A percentile compares a stretch with the other conserved stretches of the same genome.
Conservation (phyloP, 1,140 invertebrate species). For the Brachionus paranguensis region DNA sequence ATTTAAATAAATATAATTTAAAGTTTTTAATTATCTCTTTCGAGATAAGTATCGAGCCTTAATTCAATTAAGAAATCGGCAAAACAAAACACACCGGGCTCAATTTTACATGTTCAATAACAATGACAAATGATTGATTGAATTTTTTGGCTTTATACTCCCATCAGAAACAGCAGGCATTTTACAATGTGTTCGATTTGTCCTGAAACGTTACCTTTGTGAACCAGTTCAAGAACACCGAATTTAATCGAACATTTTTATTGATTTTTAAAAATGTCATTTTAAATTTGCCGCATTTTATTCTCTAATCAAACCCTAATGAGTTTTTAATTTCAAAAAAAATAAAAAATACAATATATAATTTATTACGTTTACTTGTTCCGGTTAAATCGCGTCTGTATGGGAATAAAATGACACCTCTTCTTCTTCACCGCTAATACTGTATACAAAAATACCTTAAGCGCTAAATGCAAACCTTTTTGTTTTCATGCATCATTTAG, state of each 20-base stretch:
- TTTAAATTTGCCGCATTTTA: conserved; percentile 6
- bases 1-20: not conserved
- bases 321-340: conserved; percentile 21
- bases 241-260: conserved; percentile 6
- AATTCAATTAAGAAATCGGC: conserved; percentile 7
- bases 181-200: not conserved
- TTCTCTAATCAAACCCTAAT: conserved; percentile 11
- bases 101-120: not conserved
- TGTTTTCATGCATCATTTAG: not conserved
- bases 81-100: not conserved
- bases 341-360: not conserved
- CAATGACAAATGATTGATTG: conserved; percentile 33
- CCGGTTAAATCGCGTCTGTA: not conserved
- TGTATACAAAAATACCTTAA: not conserved
- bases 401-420: not conserved
- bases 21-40: conserved; percentile 38
- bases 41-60: conserved; percentile 12
- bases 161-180: not conserved
- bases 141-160: not conserved
- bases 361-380: not conserved
- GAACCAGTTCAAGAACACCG: not conserved
- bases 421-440: not conserved
- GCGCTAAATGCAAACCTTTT: not conserved
- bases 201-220: not conserved
- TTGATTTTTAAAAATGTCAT: conserved; percentile 34